A percentile compares a stretch with the other conserved stretches of the same genome.
phyloP scores from a whole-genome alignment of 1,140 invertebrate genomes.

The Nymphalis io region DNA sequence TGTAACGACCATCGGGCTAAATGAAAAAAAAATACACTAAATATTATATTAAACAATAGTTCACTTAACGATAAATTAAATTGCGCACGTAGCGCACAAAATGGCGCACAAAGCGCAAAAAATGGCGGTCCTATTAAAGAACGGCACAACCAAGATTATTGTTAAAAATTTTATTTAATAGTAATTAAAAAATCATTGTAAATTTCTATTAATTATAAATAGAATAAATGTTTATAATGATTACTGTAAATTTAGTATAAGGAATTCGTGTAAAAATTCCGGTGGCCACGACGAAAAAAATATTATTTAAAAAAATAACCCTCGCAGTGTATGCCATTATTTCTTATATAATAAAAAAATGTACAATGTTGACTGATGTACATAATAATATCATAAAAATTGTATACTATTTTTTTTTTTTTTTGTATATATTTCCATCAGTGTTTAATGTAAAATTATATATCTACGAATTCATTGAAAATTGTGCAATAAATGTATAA shows the following conservation, averaged over 20 bases:
- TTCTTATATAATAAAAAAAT: conserved; percentile 22
- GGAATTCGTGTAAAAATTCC: conserved; percentile 28
- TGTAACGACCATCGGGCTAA: conserved; percentile 66
- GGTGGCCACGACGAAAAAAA: conserved; percentile 30
- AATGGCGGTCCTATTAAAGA: conserved; percentile 28
- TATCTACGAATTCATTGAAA: conserved; percentile 28
- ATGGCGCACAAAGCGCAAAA: conserved; percentile 25
- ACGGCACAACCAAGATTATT: conserved; percentile 73
- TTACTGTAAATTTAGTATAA: conserved; percentile 39
- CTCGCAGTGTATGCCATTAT: conserved; percentile 36
- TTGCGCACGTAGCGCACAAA: conserved; percentile 13
- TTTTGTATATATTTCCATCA: conserved; percentile 34
- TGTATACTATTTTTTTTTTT: conserved; percentile 32
- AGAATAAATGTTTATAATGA: conserved; percentile 38
- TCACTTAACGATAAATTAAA: conserved; percentile 34
- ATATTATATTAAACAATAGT: conserved; percentile 35
- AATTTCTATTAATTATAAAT: conserved; percentile 62
- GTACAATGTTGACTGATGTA: conserved; percentile 38
- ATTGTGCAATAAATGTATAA: conserved; percentile 39
- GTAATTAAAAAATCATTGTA: conserved; percentile 62
- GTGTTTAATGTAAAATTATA: conserved; percentile 36
- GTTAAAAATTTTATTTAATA: conserved; percentile 72
- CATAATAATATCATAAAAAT: conserved; percentile 32
- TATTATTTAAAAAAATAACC: neutral
- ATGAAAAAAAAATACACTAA: conserved; percentile 39